Percentiles rank a stretch among this genome's conserved stretches.
These are phyloP conservation scores for Pilophorus perplexus DNA, from an alignment of 2,888 invertebrate species.

Conservation along the genomic window DNA sequence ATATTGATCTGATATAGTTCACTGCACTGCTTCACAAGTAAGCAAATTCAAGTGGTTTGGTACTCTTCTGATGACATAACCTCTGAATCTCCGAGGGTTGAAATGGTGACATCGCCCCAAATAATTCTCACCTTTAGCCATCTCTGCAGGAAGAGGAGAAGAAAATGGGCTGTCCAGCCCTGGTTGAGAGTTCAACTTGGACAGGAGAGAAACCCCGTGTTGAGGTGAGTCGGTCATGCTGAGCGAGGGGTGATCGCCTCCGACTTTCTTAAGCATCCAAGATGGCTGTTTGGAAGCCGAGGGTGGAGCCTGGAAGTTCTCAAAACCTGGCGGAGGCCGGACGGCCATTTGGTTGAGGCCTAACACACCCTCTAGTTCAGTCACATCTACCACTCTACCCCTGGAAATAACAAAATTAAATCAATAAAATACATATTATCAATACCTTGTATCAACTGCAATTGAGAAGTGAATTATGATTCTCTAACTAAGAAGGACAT, in stretches of 20 bases:
- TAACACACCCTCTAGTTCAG: constrained; percentile 23
- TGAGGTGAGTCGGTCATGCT: not conserved
- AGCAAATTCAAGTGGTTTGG: too few species aligned
- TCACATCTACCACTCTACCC: constrained; percentile 22
- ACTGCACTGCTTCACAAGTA: too few species aligned
- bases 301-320: constrained; percentile 6
- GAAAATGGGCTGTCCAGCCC: not conserved
- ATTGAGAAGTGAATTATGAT: too few species aligned
- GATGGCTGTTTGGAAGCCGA: not conserved
- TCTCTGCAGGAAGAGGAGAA: not conserved
- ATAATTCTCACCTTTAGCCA: constrained; percentile 1
- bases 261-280: constrained; percentile 22
- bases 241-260: not conserved
- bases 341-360: not conserved
- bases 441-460: not conserved
- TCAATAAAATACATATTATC: not conserved
- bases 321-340: constrained; percentile 33
- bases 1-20: too few species aligned
- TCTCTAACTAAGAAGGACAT: too few species aligned
- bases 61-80: too few species aligned
- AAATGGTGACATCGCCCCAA: too few species aligned
- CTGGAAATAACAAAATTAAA: not conserved
- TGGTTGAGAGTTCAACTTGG: constrained; percentile 5
- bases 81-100: too few species aligned
- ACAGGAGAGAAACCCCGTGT: constrained; percentile 7